These are phyloP conservation scores for Bombus turneri DNA, from an alignment of 1,140 invertebrate species.

Conservation along the genomic window DNA sequence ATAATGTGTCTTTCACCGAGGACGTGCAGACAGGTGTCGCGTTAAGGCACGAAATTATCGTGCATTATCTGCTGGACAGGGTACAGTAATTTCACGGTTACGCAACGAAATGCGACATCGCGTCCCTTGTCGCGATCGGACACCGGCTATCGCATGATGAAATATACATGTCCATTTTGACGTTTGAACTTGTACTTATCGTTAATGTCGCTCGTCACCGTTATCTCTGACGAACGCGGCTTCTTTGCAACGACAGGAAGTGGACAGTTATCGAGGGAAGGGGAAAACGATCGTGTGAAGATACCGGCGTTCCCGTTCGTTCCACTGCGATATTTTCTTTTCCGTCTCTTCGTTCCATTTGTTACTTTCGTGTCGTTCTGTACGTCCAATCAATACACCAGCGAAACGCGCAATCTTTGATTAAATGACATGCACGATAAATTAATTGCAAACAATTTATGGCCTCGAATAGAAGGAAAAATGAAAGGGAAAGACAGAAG, in stretches of 20 bases:
- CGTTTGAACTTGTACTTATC: constrained; percentile 39
- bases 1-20: neutral
- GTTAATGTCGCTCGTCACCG: constrained; percentile 29
- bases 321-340: neutral
- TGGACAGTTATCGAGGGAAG: neutral
- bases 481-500: too few species aligned
- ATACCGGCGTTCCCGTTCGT: neutral
- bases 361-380: too few species aligned
- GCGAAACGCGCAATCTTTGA: too few species aligned
- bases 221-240: constrained; percentile 29
- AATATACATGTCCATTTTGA: constrained; percentile 42
- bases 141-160: constrained; percentile 34
- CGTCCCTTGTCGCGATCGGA: neutral
- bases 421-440: too few species aligned
- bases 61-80: neutral
- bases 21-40: constrained; percentile 2
- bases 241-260: constrained; percentile 21
- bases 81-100: constrained; percentile 28
- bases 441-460: too few species aligned
- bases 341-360: neutral
- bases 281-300: constrained; percentile 18
- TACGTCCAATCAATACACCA: too few species aligned
- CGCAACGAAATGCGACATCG: constrained; percentile 28
- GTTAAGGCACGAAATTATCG: constrained; percentile 6
- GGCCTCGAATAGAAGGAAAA: too few species aligned